A percentile compares a stretch with the other conserved stretches of the same genome.
These are phyloP conservation scores for Sebastes goodei DNA, from an alignment of 2,797 vertebrate species.

Conservation along the genomic window DNA sequence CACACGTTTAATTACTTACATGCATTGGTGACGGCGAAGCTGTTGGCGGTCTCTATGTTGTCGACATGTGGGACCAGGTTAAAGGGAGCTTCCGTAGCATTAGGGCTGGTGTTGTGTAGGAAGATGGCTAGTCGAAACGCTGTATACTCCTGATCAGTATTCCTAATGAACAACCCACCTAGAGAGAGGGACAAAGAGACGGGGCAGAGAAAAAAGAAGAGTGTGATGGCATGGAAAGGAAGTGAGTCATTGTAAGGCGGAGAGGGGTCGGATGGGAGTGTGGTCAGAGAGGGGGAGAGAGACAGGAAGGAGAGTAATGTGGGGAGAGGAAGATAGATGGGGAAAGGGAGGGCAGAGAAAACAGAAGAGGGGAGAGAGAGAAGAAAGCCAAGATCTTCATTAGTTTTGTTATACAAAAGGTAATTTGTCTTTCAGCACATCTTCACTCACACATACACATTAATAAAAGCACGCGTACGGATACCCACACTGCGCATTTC, in stretches of 20 bases:
- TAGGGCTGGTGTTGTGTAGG: constrained; percentile 99
- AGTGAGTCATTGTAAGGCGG: constrained; percentile 54
- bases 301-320: constrained; percentile 26
- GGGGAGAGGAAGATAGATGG: constrained; percentile 35
- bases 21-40: constrained; percentile 99
- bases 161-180: constrained; percentile 98
- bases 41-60: constrained; percentile 99
- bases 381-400: constrained; percentile 71
- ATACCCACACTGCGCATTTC: constrained; percentile 42
- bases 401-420: constrained; percentile 66
- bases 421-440: constrained; percentile 63
- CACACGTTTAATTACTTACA: constrained; percentile 86
- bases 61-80: constrained; percentile 99
- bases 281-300: constrained; percentile 8
- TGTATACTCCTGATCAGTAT: constrained; percentile 99
- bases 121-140: constrained; percentile 98
- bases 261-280: constrained; percentile 18
- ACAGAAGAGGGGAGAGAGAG: constrained; percentile 32
- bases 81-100: constrained; percentile 97
- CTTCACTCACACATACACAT: constrained; percentile 8
- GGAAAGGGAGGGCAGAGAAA: constrained; percentile 36
- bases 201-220: constrained; percentile 7
- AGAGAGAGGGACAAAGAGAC: constrained; percentile 37
- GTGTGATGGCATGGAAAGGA: constrained; percentile 48
- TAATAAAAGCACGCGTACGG: constrained; percentile 10